Evolutionary conservation across 2,888 invertebrate genomes (phyloP), one percentile per base, ranked within the genome.

Genomic region (Brachypalpus laphriformis): DNA sequence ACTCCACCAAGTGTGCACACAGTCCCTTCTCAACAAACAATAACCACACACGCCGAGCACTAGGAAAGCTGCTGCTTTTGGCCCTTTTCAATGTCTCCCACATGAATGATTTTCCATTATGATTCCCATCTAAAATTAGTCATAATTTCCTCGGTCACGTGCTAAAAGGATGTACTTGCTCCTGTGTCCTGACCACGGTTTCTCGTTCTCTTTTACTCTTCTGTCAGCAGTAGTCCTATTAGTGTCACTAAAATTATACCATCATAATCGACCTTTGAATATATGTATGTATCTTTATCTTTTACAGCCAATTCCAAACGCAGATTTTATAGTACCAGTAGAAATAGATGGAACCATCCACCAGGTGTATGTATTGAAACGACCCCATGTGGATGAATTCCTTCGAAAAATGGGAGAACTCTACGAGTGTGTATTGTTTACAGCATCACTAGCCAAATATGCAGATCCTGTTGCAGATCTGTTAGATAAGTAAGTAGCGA

Each of bases 391-490:
- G 68, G 99, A 99, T 93, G 99, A 99, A 92, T 99, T 99, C 93
- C 94, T 99, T 87, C 96, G 98, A 91, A 95, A 97, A 89, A 98
- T 99, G 96, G 99, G 99, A 81, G 98, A 99, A 93, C 94, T 99
- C 87, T 99, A 98, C 93, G 99, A 99, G 93, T 99, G 99, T 93
- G 97, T 99, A 89, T 94, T 99, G 89, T 99, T 99, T 94, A 99
- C 99, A 88, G 99, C 99, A 88, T 98, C 98, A 93, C 94, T 99
- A 91, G 98, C 99, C 86, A 99, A 99, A 95, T 99, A 99, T 93
- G 99, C 99, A 87, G 99, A 99, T 93, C 99, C 99, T 40, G 99
- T 99, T 88, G 99, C 99, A 78, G 99, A 99, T 94, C 94, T 99
- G 89, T 93, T 99, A 89, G 99, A 99, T 93, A 94, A 94, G 93